Evolutionary conservation across 64 coral and sea anemone species (phyloP).

Genomic region (Cladopsammia gracilis): DNA sequence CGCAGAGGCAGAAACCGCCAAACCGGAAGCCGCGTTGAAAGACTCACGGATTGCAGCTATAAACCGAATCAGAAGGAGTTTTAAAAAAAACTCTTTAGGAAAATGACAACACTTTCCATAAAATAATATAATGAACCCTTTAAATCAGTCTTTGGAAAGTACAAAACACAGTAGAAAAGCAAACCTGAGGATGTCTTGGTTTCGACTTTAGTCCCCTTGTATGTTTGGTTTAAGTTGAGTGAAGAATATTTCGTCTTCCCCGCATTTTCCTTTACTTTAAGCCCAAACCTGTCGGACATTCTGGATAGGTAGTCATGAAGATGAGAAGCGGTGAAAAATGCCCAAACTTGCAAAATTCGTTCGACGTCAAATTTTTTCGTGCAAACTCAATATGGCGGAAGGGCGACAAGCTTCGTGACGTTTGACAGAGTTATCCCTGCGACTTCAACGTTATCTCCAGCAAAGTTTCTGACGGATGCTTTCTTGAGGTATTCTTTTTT

Average conservation of each 20-base stretch:
- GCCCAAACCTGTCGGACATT: constrained; percentile 99
- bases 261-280: constrained; percentile 99
- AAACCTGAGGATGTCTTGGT: constrained; percentile 98
- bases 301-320: constrained; percentile 99
- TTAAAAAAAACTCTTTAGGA: not conserved
- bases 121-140: not conserved
- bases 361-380: constrained; percentile 87
- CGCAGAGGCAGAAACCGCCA: constrained; percentile 44
- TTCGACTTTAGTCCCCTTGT: constrained; percentile 99
- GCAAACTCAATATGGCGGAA: constrained; percentile 92
- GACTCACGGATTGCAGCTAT: constrained; percentile 9
- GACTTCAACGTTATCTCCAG: not conserved
- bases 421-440: constrained; percentile 73
- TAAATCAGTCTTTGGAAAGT: not conserved
- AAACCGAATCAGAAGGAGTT: not conserved
- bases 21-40: constrained; percentile 35
- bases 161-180: constrained; percentile 39
- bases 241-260: constrained; percentile 99
- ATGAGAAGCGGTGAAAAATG: constrained; percentile 84
- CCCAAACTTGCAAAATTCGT: constrained; percentile 88
- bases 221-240: constrained; percentile 99
- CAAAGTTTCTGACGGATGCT: constrained; percentile 16
- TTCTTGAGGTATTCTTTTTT: constrained; percentile 26
- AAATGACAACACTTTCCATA: not conserved
- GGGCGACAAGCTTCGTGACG: constrained; percentile 78